A percentile compares a stretch with the other conserved stretches of the same genome.
Evolutionary conservation across 2,113 vertebrate genomes (phyloP).

Genomic region (Xenus cinereus): DNA sequence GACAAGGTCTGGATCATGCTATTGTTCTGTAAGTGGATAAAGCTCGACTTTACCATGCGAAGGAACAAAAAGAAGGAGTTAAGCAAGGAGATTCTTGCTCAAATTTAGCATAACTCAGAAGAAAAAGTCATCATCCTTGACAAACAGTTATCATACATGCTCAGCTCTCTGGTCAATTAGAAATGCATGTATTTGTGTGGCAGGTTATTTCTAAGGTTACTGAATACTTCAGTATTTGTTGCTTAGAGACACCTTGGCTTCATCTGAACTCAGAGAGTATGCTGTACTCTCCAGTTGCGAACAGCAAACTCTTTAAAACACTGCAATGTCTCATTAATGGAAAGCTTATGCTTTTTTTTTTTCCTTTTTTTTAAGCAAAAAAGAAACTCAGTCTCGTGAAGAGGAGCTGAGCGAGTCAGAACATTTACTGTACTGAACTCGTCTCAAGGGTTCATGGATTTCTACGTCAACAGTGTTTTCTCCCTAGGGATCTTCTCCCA

Average conservation of each 20-base stretch:
- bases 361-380: not conserved
- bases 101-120: not conserved
- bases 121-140: not conserved
- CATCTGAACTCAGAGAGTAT: not conserved
- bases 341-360: not conserved
- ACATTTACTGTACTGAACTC: not conserved
- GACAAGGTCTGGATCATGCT: not conserved
- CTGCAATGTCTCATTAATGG: not conserved
- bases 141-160: not conserved
- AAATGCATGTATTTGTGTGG: not conserved
- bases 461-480: not conserved
- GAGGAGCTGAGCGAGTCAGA: not conserved
- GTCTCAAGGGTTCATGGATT: not conserved
- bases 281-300: fast-evolving
- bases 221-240: not conserved
- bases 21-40: not conserved
- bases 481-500: not conserved
- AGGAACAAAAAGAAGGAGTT: not conserved
- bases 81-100: not conserved
- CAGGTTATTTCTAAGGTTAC: not conserved
- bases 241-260: not conserved
- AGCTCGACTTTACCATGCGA: not conserved
- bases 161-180: not conserved
- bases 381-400: not conserved
- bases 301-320: not conserved